Conservation (phyloP, 2,888 invertebrate species). For the Sinelater perroti region DNA sequence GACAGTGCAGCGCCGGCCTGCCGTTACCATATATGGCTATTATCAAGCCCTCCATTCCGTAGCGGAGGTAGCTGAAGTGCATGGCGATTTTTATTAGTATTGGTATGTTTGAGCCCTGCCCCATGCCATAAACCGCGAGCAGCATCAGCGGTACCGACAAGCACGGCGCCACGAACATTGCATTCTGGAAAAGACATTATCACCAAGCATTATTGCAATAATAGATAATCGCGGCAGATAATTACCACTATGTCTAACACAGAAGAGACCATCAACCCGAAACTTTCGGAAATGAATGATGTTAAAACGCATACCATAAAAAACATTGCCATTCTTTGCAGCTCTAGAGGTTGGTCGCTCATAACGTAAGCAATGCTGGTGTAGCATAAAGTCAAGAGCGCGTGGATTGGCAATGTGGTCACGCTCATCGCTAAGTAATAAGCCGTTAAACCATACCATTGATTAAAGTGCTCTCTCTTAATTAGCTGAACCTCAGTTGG, state of each 20-base stretch:
- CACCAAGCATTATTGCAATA: no score
- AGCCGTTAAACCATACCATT: conserved; percentile 83
- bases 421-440: conserved; percentile 80
- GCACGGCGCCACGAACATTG: conserved; percentile 90
- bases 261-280: conserved; percentile 79
- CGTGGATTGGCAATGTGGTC: conserved; percentile 77
- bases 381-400: conserved; percentile 74
- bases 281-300: conserved; percentile 79
- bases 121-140: conserved; percentile 86
- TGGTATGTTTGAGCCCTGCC: conserved; percentile 68
- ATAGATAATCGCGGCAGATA: no score
- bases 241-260: conserved; percentile 80
- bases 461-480: conserved; percentile 84
- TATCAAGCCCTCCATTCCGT: conserved; percentile 73
- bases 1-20: conserved; percentile 78
- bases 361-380: conserved; percentile 76
- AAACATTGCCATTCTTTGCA: conserved; percentile 73
- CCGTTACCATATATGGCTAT: conserved; percentile 80
- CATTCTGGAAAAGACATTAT: conserved; percentile 69
- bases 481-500: conserved; percentile 79
- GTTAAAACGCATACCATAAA: conserved; percentile 75
- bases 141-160: conserved; percentile 87
- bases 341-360: conserved; percentile 80
- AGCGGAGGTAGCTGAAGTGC: conserved; percentile 83
- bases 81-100: conserved; percentile 82